Evolutionary conservation across 2,113 vertebrate genomes (phyloP).

Genomic region (Pimephales promelas): DNA sequence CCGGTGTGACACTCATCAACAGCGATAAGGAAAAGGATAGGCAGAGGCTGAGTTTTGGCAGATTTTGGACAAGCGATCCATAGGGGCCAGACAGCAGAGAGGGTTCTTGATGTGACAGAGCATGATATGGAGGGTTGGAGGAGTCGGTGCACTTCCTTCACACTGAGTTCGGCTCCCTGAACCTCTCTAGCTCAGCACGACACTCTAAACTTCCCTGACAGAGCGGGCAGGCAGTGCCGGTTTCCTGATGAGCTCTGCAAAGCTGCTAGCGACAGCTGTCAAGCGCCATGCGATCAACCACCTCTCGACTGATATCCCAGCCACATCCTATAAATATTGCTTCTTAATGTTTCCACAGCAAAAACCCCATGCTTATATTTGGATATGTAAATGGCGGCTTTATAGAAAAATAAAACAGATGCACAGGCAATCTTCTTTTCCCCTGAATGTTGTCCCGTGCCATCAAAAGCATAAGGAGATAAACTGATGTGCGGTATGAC

Average conservation of each 20-base stretch:
- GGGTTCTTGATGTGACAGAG: constrained; percentile 53
- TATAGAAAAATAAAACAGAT: constrained; percentile 43
- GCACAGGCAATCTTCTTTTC: background rate
- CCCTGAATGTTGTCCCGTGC: constrained; percentile 26
- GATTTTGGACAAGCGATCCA: constrained; percentile 58
- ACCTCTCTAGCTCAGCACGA: constrained; percentile 43
- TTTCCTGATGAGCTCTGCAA: constrained; percentile 55
- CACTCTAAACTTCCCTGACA: constrained; percentile 58
- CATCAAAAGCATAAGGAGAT: constrained; percentile 43
- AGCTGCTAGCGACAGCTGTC: constrained; percentile 64
- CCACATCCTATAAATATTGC: constrained; percentile 59
- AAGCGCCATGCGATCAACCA: constrained; percentile 56
- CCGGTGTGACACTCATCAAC: constrained; percentile 45
- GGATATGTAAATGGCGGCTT: constrained; percentile 57
- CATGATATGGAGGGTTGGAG: constrained; percentile 52
- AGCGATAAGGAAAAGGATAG: constrained; percentile 42
- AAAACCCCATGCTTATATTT: constrained; percentile 51
- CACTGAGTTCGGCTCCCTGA: constrained; percentile 41
- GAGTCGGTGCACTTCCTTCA: constrained; percentile 42
- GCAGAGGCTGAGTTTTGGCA: constrained; percentile 40
- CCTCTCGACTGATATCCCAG: constrained; percentile 49
- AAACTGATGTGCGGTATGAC: constrained; percentile 48
- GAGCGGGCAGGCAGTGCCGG: constrained; percentile 45
- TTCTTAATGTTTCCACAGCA: constrained; percentile 50
- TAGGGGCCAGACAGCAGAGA: constrained; percentile 46